Conservation (phyloP, 1,140 invertebrate genomes). For the Drosophila pectinifera region DNA sequence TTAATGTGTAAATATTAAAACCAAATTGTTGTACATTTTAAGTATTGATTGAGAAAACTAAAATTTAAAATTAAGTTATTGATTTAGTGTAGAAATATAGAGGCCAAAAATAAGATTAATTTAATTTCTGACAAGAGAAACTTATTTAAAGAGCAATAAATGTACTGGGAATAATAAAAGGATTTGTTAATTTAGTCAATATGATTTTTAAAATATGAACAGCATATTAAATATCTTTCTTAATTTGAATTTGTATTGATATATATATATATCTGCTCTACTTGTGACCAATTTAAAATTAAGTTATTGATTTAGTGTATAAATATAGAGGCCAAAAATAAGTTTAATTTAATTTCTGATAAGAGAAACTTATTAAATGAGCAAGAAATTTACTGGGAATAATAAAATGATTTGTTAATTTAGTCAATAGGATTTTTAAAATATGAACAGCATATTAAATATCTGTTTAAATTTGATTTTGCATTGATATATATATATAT, state of each 20-base stretch:
- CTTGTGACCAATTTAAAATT: constrained; percentile 15
- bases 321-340: neutral
- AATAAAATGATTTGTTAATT: neutral
- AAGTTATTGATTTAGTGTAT: neutral
- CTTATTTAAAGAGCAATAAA: no score
- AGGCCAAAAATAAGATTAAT: neutral
- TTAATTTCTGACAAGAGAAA: no score
- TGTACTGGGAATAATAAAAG: neutral
- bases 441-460: neutral
- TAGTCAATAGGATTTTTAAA: no score
- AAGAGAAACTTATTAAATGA: no score
- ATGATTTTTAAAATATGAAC: constrained; percentile 1
- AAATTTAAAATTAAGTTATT: neutral
- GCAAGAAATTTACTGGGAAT: neutral
- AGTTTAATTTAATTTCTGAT: neutral
- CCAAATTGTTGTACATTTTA: neutral
- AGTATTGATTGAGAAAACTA: neutral
- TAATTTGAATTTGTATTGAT: neutral
- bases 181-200: neutral
- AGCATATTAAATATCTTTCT: neutral
- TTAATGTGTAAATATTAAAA: neutral
- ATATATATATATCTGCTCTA: no score
- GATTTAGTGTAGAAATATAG: neutral
- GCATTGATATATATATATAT: no score
- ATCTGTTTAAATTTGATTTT: neutral